Percentiles rank a stretch among this genome's conserved stretches.
phyloP scores from a whole-genome alignment of 2,888 invertebrate species.

The Thecophora atra region DNA sequence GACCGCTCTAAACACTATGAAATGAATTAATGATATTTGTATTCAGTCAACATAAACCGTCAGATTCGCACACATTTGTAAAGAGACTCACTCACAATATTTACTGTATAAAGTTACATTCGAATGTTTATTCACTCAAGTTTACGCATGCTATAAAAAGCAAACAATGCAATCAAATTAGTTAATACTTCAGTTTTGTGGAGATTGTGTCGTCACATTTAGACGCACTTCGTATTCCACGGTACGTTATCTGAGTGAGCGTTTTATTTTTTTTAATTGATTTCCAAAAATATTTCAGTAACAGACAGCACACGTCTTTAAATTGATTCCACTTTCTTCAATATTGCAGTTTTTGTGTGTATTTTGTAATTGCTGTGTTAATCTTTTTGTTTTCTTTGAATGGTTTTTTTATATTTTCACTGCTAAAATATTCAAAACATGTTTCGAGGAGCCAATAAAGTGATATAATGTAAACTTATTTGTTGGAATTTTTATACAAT shows the following conservation, averaged over 20 bases:
- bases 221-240: background rate
- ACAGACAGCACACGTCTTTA: background rate
- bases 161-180: background rate
- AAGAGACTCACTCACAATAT: background rate
- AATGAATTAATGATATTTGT: background rate
- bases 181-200: background rate
- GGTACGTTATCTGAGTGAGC: background rate
- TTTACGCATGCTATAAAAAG: background rate
- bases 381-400: background rate
- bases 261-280: slow-evolving; percentile 1
- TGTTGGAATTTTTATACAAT: no score
- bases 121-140: background rate
- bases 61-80: background rate
- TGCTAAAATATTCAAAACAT: slow-evolving; percentile 25
- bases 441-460: background rate
- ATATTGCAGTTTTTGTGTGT: background rate
- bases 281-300: background rate
- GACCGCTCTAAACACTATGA: background rate
- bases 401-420: background rate
- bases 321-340: slow-evolving; percentile 24
- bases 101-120: background rate
- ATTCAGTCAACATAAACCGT: background rate
- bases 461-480: no score
- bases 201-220: background rate
- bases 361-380: background rate